Evolutionary conservation across 1,140 invertebrate genomes (phyloP).

Genomic region (Philopotamus ludificatus): DNA sequence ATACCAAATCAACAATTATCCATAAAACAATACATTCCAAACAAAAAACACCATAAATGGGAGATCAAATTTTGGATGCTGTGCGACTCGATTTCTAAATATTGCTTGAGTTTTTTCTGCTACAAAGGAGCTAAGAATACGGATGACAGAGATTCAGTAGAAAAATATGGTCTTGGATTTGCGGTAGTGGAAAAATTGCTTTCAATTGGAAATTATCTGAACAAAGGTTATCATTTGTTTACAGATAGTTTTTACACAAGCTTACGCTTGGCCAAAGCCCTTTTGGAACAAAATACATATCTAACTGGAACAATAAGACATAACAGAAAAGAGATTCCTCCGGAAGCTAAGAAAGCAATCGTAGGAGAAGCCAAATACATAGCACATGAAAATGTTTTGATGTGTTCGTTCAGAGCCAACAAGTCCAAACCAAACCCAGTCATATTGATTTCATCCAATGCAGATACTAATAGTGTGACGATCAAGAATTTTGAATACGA

Average conservation of each 20-base stretch:
- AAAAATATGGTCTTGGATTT: slow-evolving; percentile 41
- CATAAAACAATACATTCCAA: no score
- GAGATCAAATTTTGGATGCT: no score
- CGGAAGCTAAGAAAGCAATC: slow-evolving; percentile 29
- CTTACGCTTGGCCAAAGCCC: slow-evolving; percentile 26
- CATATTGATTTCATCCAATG: slow-evolving; percentile 33
- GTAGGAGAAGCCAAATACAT: slow-evolving; percentile 31
- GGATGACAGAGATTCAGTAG: slow-evolving; percentile 36
- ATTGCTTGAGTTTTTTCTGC: slow-evolving; percentile 41
- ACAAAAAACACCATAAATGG: no score
- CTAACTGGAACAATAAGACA: slow-evolving; percentile 37
- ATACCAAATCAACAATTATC: slow-evolving; percentile 41
- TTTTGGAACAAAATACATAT: slow-evolving; percentile 28
- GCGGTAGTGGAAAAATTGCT: slow-evolving; percentile 42
- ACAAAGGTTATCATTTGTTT: slow-evolving; percentile 43
- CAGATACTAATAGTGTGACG: slow-evolving; percentile 26
- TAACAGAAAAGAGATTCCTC: slow-evolving; percentile 39
- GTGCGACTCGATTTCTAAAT: slow-evolving; percentile 41
- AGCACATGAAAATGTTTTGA: slow-evolving; percentile 27
- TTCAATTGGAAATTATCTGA: slow-evolving; percentile 40
- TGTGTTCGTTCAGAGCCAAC: slow-evolving; percentile 34
- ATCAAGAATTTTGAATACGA: slow-evolving; percentile 27
- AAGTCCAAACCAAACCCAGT: slow-evolving; percentile 30
- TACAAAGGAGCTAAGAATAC: slow-evolving; percentile 37
- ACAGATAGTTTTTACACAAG: slow-evolving; percentile 40